Percentiles rank a stretch among this genome's conserved stretches.
These are phyloP conservation scores for Corbicula japonica DNA, from an alignment of 2,888 invertebrate genomes.

Conservation along the genomic window DNA sequence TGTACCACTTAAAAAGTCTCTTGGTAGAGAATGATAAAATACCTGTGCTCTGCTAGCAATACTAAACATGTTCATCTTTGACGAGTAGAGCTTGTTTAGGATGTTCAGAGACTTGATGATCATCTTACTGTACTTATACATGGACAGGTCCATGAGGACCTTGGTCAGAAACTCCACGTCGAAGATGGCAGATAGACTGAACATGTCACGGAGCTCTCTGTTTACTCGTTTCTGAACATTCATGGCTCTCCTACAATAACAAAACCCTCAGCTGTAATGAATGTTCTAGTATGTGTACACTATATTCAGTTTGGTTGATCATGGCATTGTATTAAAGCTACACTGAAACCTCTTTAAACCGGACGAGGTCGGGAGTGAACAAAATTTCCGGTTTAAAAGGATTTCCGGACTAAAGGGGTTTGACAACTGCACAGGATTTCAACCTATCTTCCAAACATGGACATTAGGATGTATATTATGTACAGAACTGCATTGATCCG, in stretches of 20 bases:
- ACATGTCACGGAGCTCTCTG: conserved; percentile 84
- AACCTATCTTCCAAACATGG: too few species aligned
- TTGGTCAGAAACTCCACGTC: neutral
- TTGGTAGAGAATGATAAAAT: too few species aligned
- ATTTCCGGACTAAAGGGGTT: too few species aligned
- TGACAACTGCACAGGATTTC: too few species aligned
- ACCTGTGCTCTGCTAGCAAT: conserved; percentile 85
- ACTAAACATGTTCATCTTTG: conserved; percentile 86
- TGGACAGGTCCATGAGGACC: conserved; percentile 82
- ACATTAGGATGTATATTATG: too few species aligned
- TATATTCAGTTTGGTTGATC: neutral
- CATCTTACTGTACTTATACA: conserved; percentile 86
- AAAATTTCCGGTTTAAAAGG: too few species aligned
- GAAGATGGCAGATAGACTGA: conserved; percentile 85
- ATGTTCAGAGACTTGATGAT: conserved; percentile 85
- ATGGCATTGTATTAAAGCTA: neutral
- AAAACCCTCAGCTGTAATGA: too few species aligned
- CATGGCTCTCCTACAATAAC: conserved; percentile 74
- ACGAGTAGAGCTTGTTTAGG: conserved; percentile 86
- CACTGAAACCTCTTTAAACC: too few species aligned
- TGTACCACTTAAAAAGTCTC: too few species aligned
- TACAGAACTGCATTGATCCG: too few species aligned
- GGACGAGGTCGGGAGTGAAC: too few species aligned
- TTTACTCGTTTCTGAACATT: conserved; percentile 81
- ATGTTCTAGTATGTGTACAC: too few species aligned